Evolutionary conservation across 2,113 vertebrate species (phyloP), one percentile per base, ranked within the genome.

Genomic region (Vulpes ferrilata): DNA sequence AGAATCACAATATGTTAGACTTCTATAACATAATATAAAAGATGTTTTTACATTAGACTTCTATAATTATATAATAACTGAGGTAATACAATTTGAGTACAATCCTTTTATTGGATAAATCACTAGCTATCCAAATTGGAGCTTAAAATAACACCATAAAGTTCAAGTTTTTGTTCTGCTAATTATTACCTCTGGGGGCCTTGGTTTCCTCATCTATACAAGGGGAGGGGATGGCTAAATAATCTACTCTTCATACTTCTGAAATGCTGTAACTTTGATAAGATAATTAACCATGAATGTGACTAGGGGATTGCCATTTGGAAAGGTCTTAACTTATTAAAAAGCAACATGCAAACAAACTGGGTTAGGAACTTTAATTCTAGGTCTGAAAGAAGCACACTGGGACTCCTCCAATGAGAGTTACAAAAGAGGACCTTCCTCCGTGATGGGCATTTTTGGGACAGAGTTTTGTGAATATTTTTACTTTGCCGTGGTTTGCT

Each of bases 21-120:
- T 82, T 96, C 86, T 82, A 22, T 80, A 92, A 87, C 23, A 67
- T 53, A 59, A 25, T 74, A 67, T 53, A 92, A 92, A 91, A 35
- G 71, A 73, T 30, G 32, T 78, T 64, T 74, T 10, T 43, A 30
- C 5, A 17, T 67, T 91, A 88, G 74, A 60, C 13, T 79, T 74
- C 57, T 73, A 3, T 62, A 80, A 73, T 87, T 65, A 25, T 25
- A 25, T 78, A 78, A n/a, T 88, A 87, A 94, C 19, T 59, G 80
- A 53, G 43, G 10, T n/a, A 30, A 74, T 88, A 80, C 79, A 87
- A 67, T 84, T 74, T 90, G 51, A 80, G 17, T 51, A 16, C 82
- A 53, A 23, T 73, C 32, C 88, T 6, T 94, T 69, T 69, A 69
- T 67, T 83, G 2, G 15, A 32, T 80, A 60, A 88, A 65, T 62